Percentiles rank a stretch among this genome's conserved stretches.
Conservation (phyloP, 2,113 vertebrate genomes). For the Pao palembangensis region DNA sequence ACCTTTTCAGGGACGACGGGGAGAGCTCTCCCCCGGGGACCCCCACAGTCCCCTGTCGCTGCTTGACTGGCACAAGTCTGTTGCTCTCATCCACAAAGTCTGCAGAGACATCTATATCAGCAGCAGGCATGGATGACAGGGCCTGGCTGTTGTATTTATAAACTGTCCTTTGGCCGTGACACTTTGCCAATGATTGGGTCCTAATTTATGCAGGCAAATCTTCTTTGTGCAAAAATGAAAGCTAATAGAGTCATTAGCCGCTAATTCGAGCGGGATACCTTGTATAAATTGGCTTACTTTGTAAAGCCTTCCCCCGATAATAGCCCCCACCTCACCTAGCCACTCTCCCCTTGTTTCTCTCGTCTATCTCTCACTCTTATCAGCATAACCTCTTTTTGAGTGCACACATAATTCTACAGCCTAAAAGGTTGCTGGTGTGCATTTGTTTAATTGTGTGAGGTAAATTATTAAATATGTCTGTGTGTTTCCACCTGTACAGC, state of each 20-base stretch:
- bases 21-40: conserved; percentile 86
- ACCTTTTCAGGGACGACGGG: conserved; percentile 99
- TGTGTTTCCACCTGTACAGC: conserved; percentile 32
- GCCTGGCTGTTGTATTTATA: conserved; percentile 99
- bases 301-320: conserved; percentile 89
- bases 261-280: conserved; percentile 90
- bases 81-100: conserved; percentile 99
- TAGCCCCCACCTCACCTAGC: conserved; percentile 71
- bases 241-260: conserved; percentile 99
- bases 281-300: conserved; percentile 99
- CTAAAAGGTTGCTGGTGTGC: conserved; percentile 62
- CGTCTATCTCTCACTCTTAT: conserved; percentile 44
- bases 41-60: conserved; percentile 88
- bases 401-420: conserved; percentile 40
- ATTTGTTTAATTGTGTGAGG: conserved; percentile 65
- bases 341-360: conserved; percentile 8
- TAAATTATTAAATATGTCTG: conserved; percentile 34
- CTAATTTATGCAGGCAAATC: conserved; percentile 99
- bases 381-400: conserved; percentile 45
- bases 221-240: conserved; percentile 99
- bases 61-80: conserved; percentile 99
- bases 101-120: conserved; percentile 99
- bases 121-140: conserved; percentile 90
- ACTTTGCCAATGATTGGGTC: conserved; percentile 95
- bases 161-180: conserved; percentile 99